Evolutionary conservation across 2,888 invertebrate genomes (phyloP).

Genomic region (Cristatella mucedo): DNA sequence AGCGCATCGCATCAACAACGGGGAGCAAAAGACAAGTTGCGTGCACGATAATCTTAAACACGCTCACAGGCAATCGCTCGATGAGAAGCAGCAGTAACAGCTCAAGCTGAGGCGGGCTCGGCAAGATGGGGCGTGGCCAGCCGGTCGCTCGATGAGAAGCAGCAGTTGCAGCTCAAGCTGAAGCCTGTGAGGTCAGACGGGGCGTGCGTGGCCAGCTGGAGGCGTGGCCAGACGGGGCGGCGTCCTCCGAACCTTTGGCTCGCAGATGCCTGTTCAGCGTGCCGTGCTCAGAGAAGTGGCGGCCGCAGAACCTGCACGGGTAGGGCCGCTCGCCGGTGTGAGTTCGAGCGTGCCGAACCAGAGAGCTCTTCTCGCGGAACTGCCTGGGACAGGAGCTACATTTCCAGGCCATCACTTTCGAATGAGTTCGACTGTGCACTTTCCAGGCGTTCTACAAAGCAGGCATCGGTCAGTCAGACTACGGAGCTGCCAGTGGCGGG

Average conservation of each 20-base stretch:
- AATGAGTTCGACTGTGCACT: conserved; percentile 32
- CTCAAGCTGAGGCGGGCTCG: background rate
- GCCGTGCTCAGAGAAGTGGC: conserved; percentile 31
- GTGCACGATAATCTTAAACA: too few relatives aligned
- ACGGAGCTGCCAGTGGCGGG: too few relatives aligned
- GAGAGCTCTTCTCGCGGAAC: conserved; percentile 31
- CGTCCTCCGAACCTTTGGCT: conserved; percentile 36
- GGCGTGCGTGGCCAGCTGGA: too few relatives aligned
- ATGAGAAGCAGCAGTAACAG: too few relatives aligned
- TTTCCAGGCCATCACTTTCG: conserved; percentile 23
- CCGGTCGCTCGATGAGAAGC: background rate
- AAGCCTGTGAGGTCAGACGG: too few relatives aligned
- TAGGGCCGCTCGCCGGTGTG: conserved; percentile 34
- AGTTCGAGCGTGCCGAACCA: conserved; percentile 27
- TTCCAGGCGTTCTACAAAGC: conserved; percentile 27
- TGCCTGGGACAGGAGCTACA: conserved; percentile 24
- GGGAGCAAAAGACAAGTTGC: too few relatives aligned
- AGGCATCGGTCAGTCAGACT: too few relatives aligned
- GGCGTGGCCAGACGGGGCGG: too few relatives aligned
- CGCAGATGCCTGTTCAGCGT: conserved; percentile 32
- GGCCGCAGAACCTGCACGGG: conserved; percentile 24
- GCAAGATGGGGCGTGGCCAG: background rate
- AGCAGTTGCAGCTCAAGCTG: background rate
- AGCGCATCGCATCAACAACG: too few relatives aligned
- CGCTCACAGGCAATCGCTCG: too few relatives aligned